Evolutionary conservation across 2,797 vertebrate species (phyloP), one percentile per base, ranked within the genome.

Genomic region (Falco rusticolus): DNA sequence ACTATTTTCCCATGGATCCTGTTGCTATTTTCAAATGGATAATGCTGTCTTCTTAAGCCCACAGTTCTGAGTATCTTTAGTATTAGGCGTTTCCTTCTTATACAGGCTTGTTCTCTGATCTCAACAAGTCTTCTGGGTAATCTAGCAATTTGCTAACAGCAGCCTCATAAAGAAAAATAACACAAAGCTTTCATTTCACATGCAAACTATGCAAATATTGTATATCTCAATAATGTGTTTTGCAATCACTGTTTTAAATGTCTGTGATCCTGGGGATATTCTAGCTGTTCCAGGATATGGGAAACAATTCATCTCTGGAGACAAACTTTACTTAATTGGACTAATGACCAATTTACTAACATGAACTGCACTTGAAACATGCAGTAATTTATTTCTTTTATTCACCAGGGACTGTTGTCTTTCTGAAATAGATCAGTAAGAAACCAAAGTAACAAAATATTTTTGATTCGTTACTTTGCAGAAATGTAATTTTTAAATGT

Each of bases 321-420:
- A 85, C 45, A 89, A 89, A 87, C 64, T 74, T 70, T 76, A 89
- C 84, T 91, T 95, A 93, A 84, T 87, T 91, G 59, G 59, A 89
- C 90, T 85, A 87, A 75, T 77, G 65, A 84, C 68, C 89, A 60
- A 90, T 93, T 90, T 82, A 68, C 80, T 95, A 89, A 85, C 60
- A 85, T 11, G 33, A 94, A 68, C 72, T 54, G 71, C 25, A 51
- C 45, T 89, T 81, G 79, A 92, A 94, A 95, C 6, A 5, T 78
- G 45, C 21, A 74, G 37, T 59, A 87, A 77, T 93, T 79, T 77
- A 60, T 87, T 93, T 94, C 45, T 89, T 64, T 78, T 85, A 83
- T 87, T 95, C 90, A 92, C 21, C 26, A 54, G 68, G 41, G 60
- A 84, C 50, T 65, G 29, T 39, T 91, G 18, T 50, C 82, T 79